A percentile compares a stretch with the other conserved stretches of the same genome.
phyloP scores from a whole-genome alignment of 2,113 vertebrate species.

The Dendrocopos noguchii region DNA sequence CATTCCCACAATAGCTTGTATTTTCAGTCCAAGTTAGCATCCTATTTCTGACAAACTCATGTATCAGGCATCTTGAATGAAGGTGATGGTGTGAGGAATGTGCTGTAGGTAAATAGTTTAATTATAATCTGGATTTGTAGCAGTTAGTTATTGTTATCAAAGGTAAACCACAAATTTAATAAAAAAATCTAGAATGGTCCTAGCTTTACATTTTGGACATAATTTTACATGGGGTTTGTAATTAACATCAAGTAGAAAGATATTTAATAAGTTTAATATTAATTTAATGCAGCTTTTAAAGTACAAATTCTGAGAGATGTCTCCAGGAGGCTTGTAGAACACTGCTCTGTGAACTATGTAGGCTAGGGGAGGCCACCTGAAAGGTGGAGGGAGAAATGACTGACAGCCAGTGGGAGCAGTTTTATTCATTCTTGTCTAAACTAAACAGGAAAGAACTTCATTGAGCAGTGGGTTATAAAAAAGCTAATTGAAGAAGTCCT shows the following conservation, averaged over 20 bases:
- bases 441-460: not conserved
- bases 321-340: not conserved
- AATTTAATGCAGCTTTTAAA: not conserved
- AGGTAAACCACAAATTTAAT: not conserved
- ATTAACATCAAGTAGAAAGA: not conserved
- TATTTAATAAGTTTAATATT: not conserved
- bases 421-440: not conserved
- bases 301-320: not conserved
- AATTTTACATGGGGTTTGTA: not conserved
- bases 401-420: not conserved
- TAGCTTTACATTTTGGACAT: not conserved
- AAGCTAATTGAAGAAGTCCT: conserved; percentile 16
- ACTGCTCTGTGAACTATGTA: not conserved
- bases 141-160: not conserved
- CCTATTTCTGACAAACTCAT: not conserved
- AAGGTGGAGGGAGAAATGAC: not conserved
- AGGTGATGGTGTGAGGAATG: not conserved
- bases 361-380: not conserved
- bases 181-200: not conserved
- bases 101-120: not conserved
- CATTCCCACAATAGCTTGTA: not conserved
- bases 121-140: not conserved
- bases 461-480: not conserved
- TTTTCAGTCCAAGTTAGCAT: not conserved
- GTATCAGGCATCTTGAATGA: not conserved